Conservation (phyloP, 2,888 invertebrate species). For the Leptinotarsa tumamoca region DNA sequence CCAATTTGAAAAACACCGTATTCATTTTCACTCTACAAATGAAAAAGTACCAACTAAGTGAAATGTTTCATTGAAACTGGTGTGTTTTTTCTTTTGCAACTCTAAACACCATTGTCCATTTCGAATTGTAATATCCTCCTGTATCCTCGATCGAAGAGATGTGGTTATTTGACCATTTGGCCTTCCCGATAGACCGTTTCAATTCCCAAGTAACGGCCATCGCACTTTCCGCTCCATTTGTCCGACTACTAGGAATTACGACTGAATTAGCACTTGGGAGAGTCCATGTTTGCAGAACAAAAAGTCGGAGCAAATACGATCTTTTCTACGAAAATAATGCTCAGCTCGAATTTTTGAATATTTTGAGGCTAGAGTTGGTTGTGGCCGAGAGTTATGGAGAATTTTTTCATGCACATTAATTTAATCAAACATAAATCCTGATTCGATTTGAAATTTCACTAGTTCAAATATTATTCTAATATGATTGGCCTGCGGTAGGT, state of each 20-base stretch:
- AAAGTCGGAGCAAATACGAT: slow-evolving; percentile 22
- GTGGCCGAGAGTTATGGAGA: background rate
- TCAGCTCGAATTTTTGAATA: background rate
- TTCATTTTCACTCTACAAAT: too few relatives aligned
- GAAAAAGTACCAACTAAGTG: too few relatives aligned
- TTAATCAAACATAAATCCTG: too few relatives aligned
- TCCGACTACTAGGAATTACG: slow-evolving; percentile 40
- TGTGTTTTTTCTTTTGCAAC: too few relatives aligned
- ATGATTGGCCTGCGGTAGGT: too few relatives aligned
- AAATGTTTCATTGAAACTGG: too few relatives aligned
- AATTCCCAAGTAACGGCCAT: slow-evolving; percentile 39
- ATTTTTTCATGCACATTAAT: too few relatives aligned
- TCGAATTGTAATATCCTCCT: background rate
- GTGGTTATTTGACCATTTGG: slow-evolving; percentile 43
- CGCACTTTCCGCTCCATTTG: slow-evolving; percentile 46
- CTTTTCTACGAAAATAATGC: background rate
- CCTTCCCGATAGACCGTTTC: slow-evolving; percentile 43
- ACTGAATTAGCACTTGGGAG: slow-evolving; percentile 43
- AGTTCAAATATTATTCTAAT: too few relatives aligned
- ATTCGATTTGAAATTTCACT: too few relatives aligned
- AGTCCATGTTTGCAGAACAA: slow-evolving; percentile 27
- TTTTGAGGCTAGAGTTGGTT: background rate
- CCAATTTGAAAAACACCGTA: too few relatives aligned
- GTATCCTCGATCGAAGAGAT: slow-evolving; percentile 32
- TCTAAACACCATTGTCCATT: background rate